Base-by-base conservation (phyloP, 2,797 vertebrate genomes). In the Psittacula echo region DNA sequence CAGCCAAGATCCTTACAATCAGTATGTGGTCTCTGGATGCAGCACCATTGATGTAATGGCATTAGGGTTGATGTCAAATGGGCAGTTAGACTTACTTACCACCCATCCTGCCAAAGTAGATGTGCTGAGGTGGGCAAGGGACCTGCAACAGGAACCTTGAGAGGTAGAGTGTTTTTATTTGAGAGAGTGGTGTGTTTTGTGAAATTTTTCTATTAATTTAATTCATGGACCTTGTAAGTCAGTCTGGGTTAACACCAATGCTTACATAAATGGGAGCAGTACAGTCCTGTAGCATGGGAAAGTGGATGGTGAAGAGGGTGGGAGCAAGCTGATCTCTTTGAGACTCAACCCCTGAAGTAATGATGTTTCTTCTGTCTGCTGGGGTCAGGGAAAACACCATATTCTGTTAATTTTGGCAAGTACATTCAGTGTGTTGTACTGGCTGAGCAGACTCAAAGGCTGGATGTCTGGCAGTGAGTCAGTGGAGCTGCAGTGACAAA, bases 361-460 rank as follows among this genome's bases (percentile, higher is more conserved):
- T 58, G 51, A 26, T 56, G 21, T 58, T 72, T 73, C 27, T 86
- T 77, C 42, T 62, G 19, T 48, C 54, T 68, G n/a, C 26, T 42
- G 73, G 61, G 68, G 42, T 77, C 45, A 90, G 62, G 62, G 73
- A 81, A 64, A 60, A 30, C n/a, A 29, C 56, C 0, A 0, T 45
- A 48, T 95, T 93, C 54, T 85, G 71, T 62, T 87, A 41, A 86
- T 87, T 92, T 65, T 89, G 76, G 72, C 62, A 72, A 11, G 44
- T 23, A 6, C 0, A 0, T 50, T 61, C 44, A n/a, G 34, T 0
- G 0, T 37, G 60, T 29, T 53, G 23, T 39, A 0, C 65, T 87
- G 87, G 54, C 65, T 1, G 0, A 75, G 73, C 76, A 51, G 66
- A 39, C 74, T 58, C 2, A 10, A 60, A 39, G 61, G 21, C 41